A percentile compares a stretch with the other conserved stretches of the same genome.
Conservation (phyloP, 2,113 vertebrate genomes). For the Paraplagusia blochii region DNA sequence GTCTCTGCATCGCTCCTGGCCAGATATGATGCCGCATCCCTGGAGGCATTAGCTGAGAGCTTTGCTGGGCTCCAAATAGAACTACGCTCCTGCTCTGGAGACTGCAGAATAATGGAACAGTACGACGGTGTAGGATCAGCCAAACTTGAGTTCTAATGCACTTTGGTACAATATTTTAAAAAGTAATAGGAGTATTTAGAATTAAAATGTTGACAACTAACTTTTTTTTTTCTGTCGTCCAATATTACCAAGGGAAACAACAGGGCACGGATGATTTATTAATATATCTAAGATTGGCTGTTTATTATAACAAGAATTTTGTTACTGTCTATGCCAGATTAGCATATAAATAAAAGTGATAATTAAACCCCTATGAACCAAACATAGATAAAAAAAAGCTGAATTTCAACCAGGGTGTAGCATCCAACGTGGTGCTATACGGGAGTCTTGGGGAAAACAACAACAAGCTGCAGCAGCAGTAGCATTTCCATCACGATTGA, state of each 20-base stretch:
- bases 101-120: conserved; percentile 61
- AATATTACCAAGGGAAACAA: too few relatives aligned
- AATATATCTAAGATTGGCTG: too few relatives aligned
- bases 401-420: conserved; percentile 35
- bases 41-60: conserved; percentile 69
- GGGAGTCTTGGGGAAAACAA: conserved; percentile 47
- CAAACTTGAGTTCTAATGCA: conserved; percentile 54
- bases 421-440: conserved; percentile 38
- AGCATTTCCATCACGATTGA: conserved; percentile 61
- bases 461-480: conserved; percentile 27
- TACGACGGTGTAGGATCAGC: conserved; percentile 52
- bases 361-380: conserved; percentile 21
- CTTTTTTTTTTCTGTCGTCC: conserved; percentile 15
- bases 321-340: conserved; percentile 6
- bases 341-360: conserved; percentile 26
- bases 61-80: conserved; percentile 70
- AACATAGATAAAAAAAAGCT: conserved; percentile 33
- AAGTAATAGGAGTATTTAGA: conserved; percentile 39
- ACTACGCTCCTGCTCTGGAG: conserved; percentile 65
- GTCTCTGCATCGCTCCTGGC: conserved; percentile 70
- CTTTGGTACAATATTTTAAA: conserved; percentile 39
- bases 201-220: conserved; percentile 22
- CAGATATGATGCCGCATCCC: conserved; percentile 73
- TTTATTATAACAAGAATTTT: too few relatives aligned
- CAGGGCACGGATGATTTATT: too few relatives aligned